Evolutionary conservation across 2,797 vertebrate genomes (phyloP).

Genomic region (Poecile montanus): DNA sequence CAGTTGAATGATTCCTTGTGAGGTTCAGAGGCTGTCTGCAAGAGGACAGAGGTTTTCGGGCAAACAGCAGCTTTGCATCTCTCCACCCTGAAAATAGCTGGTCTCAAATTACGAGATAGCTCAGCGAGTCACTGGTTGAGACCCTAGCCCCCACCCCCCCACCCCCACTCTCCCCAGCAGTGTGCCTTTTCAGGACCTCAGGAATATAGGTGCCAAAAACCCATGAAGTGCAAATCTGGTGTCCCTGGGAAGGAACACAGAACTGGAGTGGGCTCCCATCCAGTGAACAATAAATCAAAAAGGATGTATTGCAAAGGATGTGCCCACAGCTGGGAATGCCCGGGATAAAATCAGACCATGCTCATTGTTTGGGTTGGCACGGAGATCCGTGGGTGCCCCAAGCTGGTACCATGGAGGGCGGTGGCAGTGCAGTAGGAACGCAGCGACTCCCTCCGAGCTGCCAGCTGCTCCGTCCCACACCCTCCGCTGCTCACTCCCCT

Average conservation of each 20-base stretch:
- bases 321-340: slow-evolving; percentile 30
- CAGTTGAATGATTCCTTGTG: background rate
- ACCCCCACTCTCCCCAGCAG: no score
- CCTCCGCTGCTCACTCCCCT: slow-evolving; percentile 35
- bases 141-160: no score
- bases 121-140: background rate
- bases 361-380: slow-evolving; percentile 16
- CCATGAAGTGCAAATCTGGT: background rate
- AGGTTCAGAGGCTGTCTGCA: background rate
- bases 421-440: slow-evolving; percentile 58
- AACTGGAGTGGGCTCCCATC: background rate
- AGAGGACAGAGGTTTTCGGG: background rate
- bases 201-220: background rate
- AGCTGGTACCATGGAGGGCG: slow-evolving; percentile 69
- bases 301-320: background rate
- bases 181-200: background rate
- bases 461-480: slow-evolving; percentile 55
- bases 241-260: background rate
- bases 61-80: background rate
- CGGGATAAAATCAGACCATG: background rate
- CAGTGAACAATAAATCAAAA: slow-evolving; percentile 21
- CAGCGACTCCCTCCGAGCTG: slow-evolving; percentile 55
- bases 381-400: slow-evolving; percentile 37
- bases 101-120: background rate
- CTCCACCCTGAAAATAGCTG: background rate